phyloP scores from a whole-genome alignment of 2,797 vertebrate species.

The Gymnothorax javanicus region DNA sequence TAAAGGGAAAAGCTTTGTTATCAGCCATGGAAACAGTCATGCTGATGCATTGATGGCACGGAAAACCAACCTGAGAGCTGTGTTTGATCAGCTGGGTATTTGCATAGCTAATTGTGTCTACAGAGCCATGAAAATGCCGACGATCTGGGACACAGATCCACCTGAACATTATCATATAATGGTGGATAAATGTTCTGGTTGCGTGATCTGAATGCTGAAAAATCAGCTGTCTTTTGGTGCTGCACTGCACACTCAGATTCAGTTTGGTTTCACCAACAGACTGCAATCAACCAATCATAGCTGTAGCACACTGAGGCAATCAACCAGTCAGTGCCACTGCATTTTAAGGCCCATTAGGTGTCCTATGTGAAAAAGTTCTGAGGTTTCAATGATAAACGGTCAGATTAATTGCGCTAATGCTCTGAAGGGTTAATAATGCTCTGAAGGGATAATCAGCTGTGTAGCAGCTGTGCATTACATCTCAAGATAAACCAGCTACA shows the following conservation, averaged over 20 bases:
- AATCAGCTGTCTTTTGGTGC: neutral
- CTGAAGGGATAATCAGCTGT: neutral
- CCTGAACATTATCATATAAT: neutral
- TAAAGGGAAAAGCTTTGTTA: neutral
- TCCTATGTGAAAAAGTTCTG: neutral
- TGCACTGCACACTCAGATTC: neutral
- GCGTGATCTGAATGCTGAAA: neutral
- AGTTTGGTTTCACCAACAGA: neutral
- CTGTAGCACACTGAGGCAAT: neutral
- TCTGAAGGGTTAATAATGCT: neutral
- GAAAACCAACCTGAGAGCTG: neutral
- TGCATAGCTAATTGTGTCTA: neutral
- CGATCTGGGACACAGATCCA: neutral
- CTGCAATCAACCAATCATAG: neutral
- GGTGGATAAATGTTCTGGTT: neutral
- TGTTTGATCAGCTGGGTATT: neutral
- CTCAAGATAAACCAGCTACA: neutral
- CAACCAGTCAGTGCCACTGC: no score
- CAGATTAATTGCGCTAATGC: neutral
- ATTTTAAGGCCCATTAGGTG: neutral
- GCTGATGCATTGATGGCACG: neutral
- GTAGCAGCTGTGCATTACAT: neutral
- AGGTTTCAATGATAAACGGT: no score
- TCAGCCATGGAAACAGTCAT: neutral
- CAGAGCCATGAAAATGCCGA: neutral